phyloP scores from a whole-genome alignment of 2,888 invertebrate genomes.

The Zeuzera pyrina region DNA sequence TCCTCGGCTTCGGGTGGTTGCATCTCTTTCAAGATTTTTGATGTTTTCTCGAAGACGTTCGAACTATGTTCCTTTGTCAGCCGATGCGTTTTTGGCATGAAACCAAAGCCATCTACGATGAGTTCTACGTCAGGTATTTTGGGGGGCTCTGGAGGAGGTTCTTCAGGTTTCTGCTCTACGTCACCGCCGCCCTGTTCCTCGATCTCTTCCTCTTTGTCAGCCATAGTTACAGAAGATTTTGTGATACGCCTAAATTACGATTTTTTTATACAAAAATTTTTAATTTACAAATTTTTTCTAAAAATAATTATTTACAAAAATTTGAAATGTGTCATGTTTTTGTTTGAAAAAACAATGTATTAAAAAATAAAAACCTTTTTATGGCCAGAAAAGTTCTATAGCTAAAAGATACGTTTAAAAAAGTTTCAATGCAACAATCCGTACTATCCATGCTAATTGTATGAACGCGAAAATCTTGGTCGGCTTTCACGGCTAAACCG shows the following conservation, averaged over 20 bases:
- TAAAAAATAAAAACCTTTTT: too few species aligned
- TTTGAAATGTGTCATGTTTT: conserved; percentile 5
- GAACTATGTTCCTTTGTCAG: conserved; percentile 10
- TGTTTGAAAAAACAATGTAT: too few species aligned
- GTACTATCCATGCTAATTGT: too few species aligned
- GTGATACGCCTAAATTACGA: conserved; percentile 1
- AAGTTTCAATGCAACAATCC: too few species aligned
- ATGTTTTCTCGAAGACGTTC: conserved; percentile 21
- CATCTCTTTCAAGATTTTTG: too few species aligned
- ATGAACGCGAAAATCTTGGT: too few species aligned
- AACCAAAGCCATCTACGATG: conserved; percentile 64
- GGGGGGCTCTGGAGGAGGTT: conserved; percentile 23
- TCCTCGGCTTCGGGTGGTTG: background rate
- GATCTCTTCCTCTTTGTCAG: conserved; percentile 22
- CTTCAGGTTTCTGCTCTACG: conserved; percentile 20
- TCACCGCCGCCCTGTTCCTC: conserved; percentile 34
- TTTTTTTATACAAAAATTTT: conserved; percentile 8
- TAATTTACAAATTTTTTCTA: conserved; percentile 13
- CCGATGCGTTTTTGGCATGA: conserved; percentile 36
- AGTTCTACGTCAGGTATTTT: conserved; percentile 51
- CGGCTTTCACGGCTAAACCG: too few species aligned
- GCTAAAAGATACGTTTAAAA: too few species aligned
- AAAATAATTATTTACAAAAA: conserved; percentile 8
- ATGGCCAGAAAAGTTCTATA: too few species aligned
- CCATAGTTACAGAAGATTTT: conserved; percentile 36